Percentiles rank a stretch among this genome's conserved stretches.
These are phyloP conservation scores for Denticeps clupeoides DNA, from an alignment of 2,797 vertebrate genomes.

Conservation along the genomic window DNA sequence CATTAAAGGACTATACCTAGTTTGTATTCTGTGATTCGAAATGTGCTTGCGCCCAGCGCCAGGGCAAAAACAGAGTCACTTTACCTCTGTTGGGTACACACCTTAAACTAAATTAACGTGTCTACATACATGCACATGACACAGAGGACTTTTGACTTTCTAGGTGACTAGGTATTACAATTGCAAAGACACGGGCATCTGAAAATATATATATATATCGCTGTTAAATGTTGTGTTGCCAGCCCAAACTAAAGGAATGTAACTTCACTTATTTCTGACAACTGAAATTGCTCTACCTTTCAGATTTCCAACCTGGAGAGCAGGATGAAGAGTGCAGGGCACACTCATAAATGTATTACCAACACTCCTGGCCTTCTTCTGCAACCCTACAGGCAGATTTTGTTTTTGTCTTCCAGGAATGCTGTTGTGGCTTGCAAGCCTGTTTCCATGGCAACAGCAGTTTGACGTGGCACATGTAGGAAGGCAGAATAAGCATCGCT, in stretches of 20 bases:
- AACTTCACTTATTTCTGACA: not conserved
- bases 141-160: too few relatives aligned
- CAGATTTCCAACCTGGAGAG: not conserved
- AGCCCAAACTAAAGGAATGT: not conserved
- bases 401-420: constrained; percentile 61
- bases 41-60: too few relatives aligned
- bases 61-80: too few relatives aligned
- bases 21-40: too few relatives aligned
- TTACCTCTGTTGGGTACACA: too few relatives aligned
- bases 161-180: too few relatives aligned
- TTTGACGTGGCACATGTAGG: constrained; percentile 66
- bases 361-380: constrained; percentile 3
- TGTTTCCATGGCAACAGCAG: constrained; percentile 65
- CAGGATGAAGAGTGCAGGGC: not conserved
- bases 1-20: too few relatives aligned
- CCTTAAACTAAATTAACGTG: too few relatives aligned
- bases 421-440: constrained; percentile 61
- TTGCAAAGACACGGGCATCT: too few relatives aligned
- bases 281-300: not conserved
- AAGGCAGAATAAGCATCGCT: constrained; percentile 51
- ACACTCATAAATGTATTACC: constrained; percentile 3
- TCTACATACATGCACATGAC: too few relatives aligned
- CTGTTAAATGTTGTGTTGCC: not conserved
- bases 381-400: constrained; percentile 4
- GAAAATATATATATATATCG: not conserved